Conservation (phyloP, 2,888 invertebrate genomes). For the Aspidiotus rigidus region DNA sequence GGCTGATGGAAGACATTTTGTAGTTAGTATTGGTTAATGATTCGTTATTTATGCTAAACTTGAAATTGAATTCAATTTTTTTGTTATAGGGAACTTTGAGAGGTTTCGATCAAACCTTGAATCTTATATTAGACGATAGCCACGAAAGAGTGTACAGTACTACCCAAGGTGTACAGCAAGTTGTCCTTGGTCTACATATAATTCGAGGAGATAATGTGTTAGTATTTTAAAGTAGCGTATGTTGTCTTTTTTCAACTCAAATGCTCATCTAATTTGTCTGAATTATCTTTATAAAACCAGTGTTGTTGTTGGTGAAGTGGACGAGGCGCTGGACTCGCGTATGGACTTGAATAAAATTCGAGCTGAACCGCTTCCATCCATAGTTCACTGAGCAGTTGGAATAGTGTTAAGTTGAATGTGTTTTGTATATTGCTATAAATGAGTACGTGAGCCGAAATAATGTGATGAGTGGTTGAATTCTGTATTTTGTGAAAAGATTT, state of each 20-base stretch:
- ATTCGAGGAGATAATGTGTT: constrained; percentile 96
- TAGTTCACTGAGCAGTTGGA: constrained; percentile 44
- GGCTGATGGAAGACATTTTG: constrained; percentile 38
- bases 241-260: constrained; percentile 8
- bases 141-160: constrained; percentile 97
- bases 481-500: no score
- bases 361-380: constrained; percentile 73
- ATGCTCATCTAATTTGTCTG: not conserved
- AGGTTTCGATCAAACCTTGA: constrained; percentile 99
- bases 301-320: constrained; percentile 74
- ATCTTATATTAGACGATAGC: constrained; percentile 93
- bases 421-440: no score
- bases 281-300: constrained; percentile 44
- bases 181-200: constrained; percentile 92
- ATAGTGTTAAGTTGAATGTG: no score
- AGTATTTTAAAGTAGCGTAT: constrained; percentile 43
- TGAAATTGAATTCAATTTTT: not conserved
- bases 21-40: constrained; percentile 34
- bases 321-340: constrained; percentile 72
- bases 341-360: constrained; percentile 69
- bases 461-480: no score
- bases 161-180: constrained; percentile 84
- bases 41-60: not conserved
- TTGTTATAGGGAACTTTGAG: constrained; percentile 74
- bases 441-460: no score